Evolutionary conservation across 2,797 vertebrate species (phyloP).

Genomic region (Pyrrhura leucotis): DNA sequence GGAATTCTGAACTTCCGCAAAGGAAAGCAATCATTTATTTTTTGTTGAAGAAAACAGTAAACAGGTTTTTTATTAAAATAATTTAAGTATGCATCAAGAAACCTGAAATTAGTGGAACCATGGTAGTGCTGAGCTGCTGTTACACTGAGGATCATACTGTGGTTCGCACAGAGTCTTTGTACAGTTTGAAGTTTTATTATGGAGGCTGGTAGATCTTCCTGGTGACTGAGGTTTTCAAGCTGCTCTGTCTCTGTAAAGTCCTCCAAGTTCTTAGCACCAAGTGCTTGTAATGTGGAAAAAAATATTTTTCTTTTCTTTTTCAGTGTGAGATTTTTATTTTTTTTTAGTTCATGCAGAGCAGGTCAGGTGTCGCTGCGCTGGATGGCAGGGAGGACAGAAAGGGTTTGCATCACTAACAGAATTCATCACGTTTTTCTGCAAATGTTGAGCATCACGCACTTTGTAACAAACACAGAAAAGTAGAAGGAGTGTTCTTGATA

Average conservation of each 20-base stretch:
- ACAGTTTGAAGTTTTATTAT: neutral
- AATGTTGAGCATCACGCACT: neutral
- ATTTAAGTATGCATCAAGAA: neutral
- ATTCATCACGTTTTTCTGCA: neutral
- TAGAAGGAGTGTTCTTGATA: neutral
- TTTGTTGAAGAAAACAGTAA: neutral
- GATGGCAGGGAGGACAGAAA: neutral
- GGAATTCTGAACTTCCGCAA: neutral
- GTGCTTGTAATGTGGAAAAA: neutral
- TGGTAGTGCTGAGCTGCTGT: neutral
- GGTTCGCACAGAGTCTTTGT: neutral
- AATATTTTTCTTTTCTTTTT: neutral
- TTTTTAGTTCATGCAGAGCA: neutral
- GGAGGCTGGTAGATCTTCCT: neutral
- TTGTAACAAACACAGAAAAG: neutral
- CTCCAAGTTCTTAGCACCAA: neutral
- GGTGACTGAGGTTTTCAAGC: neutral
- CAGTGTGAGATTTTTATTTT: neutral
- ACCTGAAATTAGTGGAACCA: neutral
- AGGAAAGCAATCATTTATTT: neutral
- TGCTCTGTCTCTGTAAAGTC: neutral
- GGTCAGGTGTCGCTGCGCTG: neutral
- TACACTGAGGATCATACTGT: neutral
- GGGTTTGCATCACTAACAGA: neutral
- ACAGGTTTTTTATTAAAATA: neutral